Conservation (phyloP, 2,113 vertebrate genomes). For the Microtus oregoni region DNA sequence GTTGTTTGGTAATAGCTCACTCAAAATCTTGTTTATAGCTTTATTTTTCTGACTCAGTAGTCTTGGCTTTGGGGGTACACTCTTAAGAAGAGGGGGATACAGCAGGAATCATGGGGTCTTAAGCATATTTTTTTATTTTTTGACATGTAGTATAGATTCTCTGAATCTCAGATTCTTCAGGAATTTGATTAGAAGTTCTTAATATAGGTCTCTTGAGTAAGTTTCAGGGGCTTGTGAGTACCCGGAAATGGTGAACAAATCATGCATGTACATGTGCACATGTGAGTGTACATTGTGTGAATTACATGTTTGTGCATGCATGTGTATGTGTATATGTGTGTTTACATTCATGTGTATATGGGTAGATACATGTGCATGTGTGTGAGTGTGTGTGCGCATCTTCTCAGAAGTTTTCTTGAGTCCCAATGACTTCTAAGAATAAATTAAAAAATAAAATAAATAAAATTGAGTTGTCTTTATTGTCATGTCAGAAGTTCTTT, state of each 20-base stretch:
- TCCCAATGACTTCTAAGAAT: neutral
- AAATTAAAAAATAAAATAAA: neutral
- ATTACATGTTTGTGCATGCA: neutral
- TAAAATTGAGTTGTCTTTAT: neutral
- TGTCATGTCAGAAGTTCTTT: neutral
- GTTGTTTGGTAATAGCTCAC: neutral
- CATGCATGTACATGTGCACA: neutral
- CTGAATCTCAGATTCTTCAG: neutral
- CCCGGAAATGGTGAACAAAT: neutral
- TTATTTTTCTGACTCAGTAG: neutral
- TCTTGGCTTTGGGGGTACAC: neutral
- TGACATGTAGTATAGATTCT: neutral
- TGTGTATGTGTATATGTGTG: neutral
- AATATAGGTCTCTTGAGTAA: neutral
- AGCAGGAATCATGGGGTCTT: neutral
- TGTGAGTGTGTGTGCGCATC: neutral
- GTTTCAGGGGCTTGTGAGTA: neutral
- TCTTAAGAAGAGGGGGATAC: neutral
- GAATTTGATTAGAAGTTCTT: constrained; percentile 11
- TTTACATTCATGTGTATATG: neutral
- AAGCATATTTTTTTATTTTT: neutral
- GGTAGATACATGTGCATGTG: neutral
- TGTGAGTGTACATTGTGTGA: neutral
- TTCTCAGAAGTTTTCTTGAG: neutral
- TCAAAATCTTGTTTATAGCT: neutral